phyloP scores from a whole-genome alignment of 2,888 invertebrate species.

The Callyntrura sp. region DNA sequence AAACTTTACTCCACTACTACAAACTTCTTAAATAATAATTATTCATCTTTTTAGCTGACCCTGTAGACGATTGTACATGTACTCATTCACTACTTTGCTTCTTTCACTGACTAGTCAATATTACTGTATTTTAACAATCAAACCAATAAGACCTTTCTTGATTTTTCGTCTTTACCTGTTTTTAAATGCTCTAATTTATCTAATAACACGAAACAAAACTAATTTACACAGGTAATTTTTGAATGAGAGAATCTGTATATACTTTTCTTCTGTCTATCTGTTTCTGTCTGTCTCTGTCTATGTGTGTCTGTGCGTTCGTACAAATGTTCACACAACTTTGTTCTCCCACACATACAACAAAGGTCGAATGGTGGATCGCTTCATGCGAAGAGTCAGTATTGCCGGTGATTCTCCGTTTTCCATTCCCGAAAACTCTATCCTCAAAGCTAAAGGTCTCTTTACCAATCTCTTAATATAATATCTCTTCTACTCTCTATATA shows the following conservation, averaged over 20 bases:
- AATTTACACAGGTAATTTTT: conserved; percentile 9
- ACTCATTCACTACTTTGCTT: neutral
- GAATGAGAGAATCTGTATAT: conserved; percentile 41
- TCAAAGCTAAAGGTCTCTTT: conserved; percentile 83
- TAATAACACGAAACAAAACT: neutral
- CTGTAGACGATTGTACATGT: neutral
- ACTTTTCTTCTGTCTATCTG: conserved; percentile 67
- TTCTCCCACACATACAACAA: conserved; percentile 68
- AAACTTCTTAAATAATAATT: neutral
- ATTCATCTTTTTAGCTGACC: neutral
- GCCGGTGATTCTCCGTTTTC: conserved; percentile 84
- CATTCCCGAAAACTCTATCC: conserved; percentile 84
- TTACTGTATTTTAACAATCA: conserved; percentile 13
- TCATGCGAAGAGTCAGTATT: conserved; percentile 84
- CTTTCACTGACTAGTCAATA: neutral
- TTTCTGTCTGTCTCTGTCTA: conserved; percentile 60
- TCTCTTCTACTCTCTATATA: conserved; percentile 39
- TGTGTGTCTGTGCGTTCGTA: conserved; percentile 62
- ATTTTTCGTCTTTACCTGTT: neutral
- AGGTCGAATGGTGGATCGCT: conserved; percentile 84
- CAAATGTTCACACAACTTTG: conserved; percentile 61
- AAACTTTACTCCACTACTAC: conserved; percentile 6
- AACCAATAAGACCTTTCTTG: neutral
- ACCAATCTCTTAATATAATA: conserved; percentile 56
- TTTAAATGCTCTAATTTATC: neutral